phyloP scores from a whole-genome alignment of 2,888 invertebrate species.

The Gordius sp. region DNA sequence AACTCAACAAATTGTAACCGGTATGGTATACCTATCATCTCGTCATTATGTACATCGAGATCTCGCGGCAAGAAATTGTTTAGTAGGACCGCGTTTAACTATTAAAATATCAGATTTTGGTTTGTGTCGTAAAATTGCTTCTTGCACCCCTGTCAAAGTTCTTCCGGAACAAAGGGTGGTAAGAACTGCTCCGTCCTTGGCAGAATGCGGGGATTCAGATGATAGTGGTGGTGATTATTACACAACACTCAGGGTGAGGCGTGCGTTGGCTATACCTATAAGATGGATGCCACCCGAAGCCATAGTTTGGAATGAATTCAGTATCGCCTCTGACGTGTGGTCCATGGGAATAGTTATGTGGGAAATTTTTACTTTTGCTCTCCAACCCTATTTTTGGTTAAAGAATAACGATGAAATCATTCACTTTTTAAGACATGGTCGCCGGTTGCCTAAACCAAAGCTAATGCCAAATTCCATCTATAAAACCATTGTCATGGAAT shows the following conservation, averaged over 20 bases:
- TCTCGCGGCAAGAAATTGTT: constrained; percentile 72
- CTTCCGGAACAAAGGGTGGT: neutral
- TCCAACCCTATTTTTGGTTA: constrained; percentile 86
- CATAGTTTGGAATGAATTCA: constrained; percentile 80
- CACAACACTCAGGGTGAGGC: neutral
- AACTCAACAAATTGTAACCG: constrained; percentile 61
- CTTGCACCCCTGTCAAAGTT: neutral
- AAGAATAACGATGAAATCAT: constrained; percentile 68
- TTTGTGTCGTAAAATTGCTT: neutral
- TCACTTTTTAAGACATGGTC: neutral
- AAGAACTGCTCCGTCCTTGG: neutral
- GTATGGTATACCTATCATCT: constrained; percentile 77
- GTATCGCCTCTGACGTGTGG: constrained; percentile 84
- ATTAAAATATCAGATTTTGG: constrained; percentile 15
- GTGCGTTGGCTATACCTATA: constrained; percentile 54
- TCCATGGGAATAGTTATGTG: constrained; percentile 80
- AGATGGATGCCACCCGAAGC: constrained; percentile 94
- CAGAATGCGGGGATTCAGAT: neutral
- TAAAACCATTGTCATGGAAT: neutral
- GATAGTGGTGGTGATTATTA: constrained; percentile 1
- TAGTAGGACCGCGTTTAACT: constrained; percentile 34
- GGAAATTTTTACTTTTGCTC: constrained; percentile 83
- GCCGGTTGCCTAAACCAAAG: neutral
- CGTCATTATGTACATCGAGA: constrained; percentile 82
- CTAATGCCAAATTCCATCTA: neutral